Percentiles rank a stretch among this genome's conserved stretches.
Conservation (phyloP, 23 tunicate genomes). For the Oikopleura dioica region DNA sequence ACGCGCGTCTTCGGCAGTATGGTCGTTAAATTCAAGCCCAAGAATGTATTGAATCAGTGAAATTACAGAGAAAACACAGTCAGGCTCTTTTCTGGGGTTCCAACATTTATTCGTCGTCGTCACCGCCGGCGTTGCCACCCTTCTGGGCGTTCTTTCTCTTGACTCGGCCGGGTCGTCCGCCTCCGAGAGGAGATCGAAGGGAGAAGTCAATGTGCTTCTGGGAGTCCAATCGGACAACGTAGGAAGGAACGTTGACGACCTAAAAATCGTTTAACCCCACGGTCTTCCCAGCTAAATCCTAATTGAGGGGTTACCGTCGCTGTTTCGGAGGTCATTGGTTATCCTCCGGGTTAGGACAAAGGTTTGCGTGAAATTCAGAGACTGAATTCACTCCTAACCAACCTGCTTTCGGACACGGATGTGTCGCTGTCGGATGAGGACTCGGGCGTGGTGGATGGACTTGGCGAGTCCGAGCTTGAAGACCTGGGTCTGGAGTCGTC, state of each 20-base stretch:
- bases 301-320: not conserved
- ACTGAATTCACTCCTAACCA: too few relatives aligned
- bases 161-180: slow-evolving; percentile 86
- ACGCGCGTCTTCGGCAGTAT: too few relatives aligned
- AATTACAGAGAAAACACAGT: too few relatives aligned
- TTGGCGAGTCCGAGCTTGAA: slow-evolving; percentile 86
- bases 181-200: slow-evolving; percentile 77
- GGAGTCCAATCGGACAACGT: slow-evolving; percentile 71
- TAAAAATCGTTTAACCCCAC: not conserved
- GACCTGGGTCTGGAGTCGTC: slow-evolving; percentile 90
- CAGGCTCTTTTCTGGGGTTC: too few relatives aligned
- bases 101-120: too few relatives aligned
- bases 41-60: too few relatives aligned
- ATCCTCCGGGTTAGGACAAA: not conserved
- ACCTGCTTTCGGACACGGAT: slow-evolving; percentile 20
- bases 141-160: slow-evolving; percentile 53
- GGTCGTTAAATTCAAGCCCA: too few relatives aligned
- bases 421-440: slow-evolving; percentile 78
- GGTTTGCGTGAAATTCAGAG: too few relatives aligned
- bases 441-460: slow-evolving; percentile 81
- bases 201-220: slow-evolving; percentile 94
- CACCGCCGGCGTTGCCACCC: slow-evolving; percentile 8
- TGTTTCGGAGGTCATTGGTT: not conserved
- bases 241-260: slow-evolving; percentile 86
- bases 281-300: not conserved